Base-by-base conservation (phyloP, 2,888 invertebrate species). In the Polydrusus tereticollis region DNA sequence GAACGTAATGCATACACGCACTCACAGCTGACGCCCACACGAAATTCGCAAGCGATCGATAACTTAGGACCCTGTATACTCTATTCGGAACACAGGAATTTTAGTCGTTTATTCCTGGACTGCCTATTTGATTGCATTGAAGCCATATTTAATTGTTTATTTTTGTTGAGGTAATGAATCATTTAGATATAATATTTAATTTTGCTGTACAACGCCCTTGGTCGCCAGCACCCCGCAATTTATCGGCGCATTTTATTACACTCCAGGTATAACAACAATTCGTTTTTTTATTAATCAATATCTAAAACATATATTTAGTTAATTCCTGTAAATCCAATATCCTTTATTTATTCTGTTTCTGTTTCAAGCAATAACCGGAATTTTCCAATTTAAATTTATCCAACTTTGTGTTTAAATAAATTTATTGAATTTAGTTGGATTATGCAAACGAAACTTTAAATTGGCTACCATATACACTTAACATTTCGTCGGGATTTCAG, bases 1-100 rank as follows among this genome's bases (percentile, higher is more conserved):
- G 16, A 43, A 43, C 41, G 16, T 16, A 16, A 43, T 45, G 45
- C 20, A 45, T 20, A 12, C 20, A 45, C 45, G 45, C 45, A 45
- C 20, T 45, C 45, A 45, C 45, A 45, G 45, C 45, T 45, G 45
- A 18, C 45, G 45, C 45, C 45, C 20, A 45, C 45, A 45, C 45
- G 7, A 45, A 45, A 45, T 45, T 45, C 20, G 45, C 21, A 20
- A 10, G 8, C 20, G 45, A 45, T 45, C 45, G 20, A 45, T 45
- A 45, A 18, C 20, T 45, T 12, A 45, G 45, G 45, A 45, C 45
- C 21, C 45, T 45, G 45, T 45, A 45, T 45, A 45, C 20, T 10
- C 8, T 45, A 45, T 45, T 45, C 45, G 18, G 21, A 45, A 45
- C 45, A 45, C 7, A 45, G 20, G 20, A 18, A 45, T 45, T 20